phyloP scores from a whole-genome alignment of 2,888 invertebrate species.

The Halocaridina rubra region DNA sequence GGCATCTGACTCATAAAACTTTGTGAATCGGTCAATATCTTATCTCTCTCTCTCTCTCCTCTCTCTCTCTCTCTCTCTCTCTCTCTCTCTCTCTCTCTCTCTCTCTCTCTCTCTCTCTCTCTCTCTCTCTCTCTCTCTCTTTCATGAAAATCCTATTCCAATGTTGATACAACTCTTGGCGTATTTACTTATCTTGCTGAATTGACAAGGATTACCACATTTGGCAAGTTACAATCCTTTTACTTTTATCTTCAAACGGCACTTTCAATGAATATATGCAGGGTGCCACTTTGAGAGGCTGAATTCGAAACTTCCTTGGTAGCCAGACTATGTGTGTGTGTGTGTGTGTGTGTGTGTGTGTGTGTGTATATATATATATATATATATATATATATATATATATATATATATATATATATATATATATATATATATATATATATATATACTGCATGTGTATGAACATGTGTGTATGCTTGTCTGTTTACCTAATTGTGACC shows the following conservation, averaged over 20 bases:
- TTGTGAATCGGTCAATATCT: no score
- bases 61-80: neutral
- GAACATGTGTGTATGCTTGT: neutral
- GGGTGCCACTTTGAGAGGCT: no score
- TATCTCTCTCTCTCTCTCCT: slow-evolving; percentile 3
- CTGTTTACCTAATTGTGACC: no score
- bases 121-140: neutral
- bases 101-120: neutral
- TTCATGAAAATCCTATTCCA: no score
- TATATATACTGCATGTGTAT: neutral
- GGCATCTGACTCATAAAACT: no score
- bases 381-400: neutral
- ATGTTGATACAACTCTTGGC: no score
- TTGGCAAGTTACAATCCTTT: no score
- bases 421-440: neutral
- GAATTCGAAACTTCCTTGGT: no score
- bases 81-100: neutral
- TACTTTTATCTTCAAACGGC: no score
- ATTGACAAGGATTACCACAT: no score
- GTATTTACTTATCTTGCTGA: no score
- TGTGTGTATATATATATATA: neutral
- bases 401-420: neutral
- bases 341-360: neutral
- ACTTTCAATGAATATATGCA: no score
- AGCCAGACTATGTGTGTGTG: neutral